These are phyloP conservation scores for Fabriciana adippe DNA, from an alignment of 2,888 invertebrate species.

Conservation along the genomic window DNA sequence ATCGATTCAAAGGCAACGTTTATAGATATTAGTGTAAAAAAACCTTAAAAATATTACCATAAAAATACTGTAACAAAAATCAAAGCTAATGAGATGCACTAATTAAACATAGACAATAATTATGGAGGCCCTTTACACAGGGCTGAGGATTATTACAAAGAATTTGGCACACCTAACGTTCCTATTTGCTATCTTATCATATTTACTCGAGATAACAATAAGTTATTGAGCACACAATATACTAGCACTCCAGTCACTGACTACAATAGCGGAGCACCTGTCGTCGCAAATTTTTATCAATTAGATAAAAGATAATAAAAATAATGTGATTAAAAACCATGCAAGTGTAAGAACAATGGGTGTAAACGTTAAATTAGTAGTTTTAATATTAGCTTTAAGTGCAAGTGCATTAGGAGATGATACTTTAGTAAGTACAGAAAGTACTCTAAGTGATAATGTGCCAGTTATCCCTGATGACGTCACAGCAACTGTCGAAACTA, in stretches of 20 bases:
- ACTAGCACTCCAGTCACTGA: conserved; percentile 63
- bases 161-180: conserved; percentile 81
- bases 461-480: conserved; percentile 39
- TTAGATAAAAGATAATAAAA: conserved; percentile 53
- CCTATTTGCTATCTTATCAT: conserved; percentile 80
- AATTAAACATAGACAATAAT: conserved; percentile 22
- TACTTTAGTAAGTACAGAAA: conserved; percentile 52
- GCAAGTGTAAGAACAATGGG: conserved; percentile 64
- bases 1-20: too few relatives aligned
- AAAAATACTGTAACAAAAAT: background rate
- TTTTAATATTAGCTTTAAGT: conserved; percentile 64
- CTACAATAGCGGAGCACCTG: conserved; percentile 68
- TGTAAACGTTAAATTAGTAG: conserved; percentile 61
- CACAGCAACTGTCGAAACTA: conserved; percentile 40
- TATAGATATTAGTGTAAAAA: too few relatives aligned
- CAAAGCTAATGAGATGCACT: background rate
- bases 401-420: conserved; percentile 69
- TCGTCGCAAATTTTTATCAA: conserved; percentile 56
- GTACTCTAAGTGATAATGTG: conserved; percentile 49
- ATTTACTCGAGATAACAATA: conserved; percentile 68
- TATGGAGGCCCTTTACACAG: conserved; percentile 37
- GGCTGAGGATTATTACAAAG: conserved; percentile 74
- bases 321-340: conserved; percentile 61
- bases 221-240: conserved; percentile 72
- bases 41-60: too few relatives aligned